These are phyloP conservation scores for Lucilia sericata DNA, from an alignment of 1,140 invertebrate genomes.

Conservation along the genomic window DNA sequence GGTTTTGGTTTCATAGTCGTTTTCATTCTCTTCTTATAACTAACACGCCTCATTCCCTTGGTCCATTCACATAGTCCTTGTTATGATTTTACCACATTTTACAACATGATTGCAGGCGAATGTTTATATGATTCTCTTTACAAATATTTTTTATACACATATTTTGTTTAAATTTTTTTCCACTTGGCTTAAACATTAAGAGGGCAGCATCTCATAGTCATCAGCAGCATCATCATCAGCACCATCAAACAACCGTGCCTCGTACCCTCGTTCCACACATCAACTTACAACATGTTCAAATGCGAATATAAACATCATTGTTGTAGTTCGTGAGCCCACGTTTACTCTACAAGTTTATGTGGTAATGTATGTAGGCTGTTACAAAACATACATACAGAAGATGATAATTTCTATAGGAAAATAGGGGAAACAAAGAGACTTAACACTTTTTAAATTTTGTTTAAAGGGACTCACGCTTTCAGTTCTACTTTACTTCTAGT, in stretches of 20 bases:
- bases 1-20: conserved; percentile 31
- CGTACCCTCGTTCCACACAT: neutral
- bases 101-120: neutral
- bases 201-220: conserved; percentile 10
- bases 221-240: neutral
- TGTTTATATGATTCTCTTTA: neutral
- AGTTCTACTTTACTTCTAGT: no score
- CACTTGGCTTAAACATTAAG: conserved; percentile 16
- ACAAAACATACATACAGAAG: neutral
- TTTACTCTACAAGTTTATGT: neutral
- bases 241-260: neutral
- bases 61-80: neutral
- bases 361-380: neutral
- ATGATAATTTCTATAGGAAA: neutral
- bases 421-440: neutral
- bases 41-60: no score
- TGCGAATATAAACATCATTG: neutral
- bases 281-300: neutral
- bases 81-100: conserved; percentile 17
- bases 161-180: neutral
- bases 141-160: neutral
- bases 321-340: neutral
- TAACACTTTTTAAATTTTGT: neutral
- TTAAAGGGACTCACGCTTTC: neutral
- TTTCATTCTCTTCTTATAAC: neutral